Base-by-base conservation (phyloP, 2,888 invertebrate species). In the Mantis religiosa region DNA sequence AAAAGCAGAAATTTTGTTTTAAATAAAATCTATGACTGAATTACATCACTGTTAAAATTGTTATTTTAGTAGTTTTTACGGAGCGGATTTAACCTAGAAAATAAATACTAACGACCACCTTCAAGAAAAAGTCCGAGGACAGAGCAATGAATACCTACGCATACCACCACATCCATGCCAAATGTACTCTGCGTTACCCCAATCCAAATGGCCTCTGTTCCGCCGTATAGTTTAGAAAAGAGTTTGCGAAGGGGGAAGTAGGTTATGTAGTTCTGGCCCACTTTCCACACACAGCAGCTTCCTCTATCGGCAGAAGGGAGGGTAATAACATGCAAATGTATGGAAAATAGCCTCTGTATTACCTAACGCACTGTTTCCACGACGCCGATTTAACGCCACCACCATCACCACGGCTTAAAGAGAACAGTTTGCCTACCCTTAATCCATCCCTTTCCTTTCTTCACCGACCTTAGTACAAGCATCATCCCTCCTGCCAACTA, bases 251-350 rank as follows among this genome's bases (percentile, higher is more conserved):
- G 15, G 54, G 54, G 54, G 3, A 54, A 15, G 12, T 20, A 25
- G 54, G 54, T 71, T 71, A 71, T 71, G 25, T 71, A 25, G 54
- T 71, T 71, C 20, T 71, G 54, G 4, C 54, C 25, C 54, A 71
- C 25, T 71, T 71, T 71, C 54, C 54, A 20, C 54, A 54, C 20
- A 14, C 54, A 54, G 3, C 54, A 2, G 15, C 14, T 54, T 15
- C 54, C 54, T 71, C 54, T 71, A 71, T 71, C 54, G 54, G 54
- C 20, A 20, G 25, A 71, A 71, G 87, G 34, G 34, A 81, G 87
- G 83, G 71, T 89, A 84, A 84, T 87, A 87, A 34, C 86, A 89
- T 89, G 89, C 89, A 89, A 89, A 89, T 89, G 71, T 87, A 87
- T 89, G 89, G 87, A 89, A 87, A 89, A 87, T 87, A 84, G 84